Evolutionary conservation across 2,113 vertebrate genomes (phyloP), one percentile per base, ranked within the genome.

Genomic region (Syngnathus floridae): DNA sequence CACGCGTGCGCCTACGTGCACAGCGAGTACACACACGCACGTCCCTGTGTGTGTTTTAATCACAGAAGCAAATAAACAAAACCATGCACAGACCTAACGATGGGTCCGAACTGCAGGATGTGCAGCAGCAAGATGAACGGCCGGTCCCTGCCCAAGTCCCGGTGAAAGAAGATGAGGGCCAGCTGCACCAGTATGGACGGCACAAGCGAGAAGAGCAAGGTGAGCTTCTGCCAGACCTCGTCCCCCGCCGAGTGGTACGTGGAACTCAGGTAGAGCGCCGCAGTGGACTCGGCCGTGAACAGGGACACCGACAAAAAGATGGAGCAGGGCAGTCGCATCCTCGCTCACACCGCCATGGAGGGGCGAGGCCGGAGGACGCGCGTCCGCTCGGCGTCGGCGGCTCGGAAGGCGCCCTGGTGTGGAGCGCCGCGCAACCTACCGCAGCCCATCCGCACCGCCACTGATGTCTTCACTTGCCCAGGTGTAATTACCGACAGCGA

Each of bases 101-200:
- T 70, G 51, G 95, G 95, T 76, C 96, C 96, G 2, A 99, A 91
- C 87, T 97, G 96, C 77, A 99, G 89, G 60, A 98, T 89, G 87
- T 99, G 96, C 83, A 98, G 89, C 73, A 99, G 90, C 82, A 99
- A 91, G 65, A 95, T 83, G 10, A 99, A 92, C 56, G 96, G 96
- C 75, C 93, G 85, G 89, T 99, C 95, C 51, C 92, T 86, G 90
- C 93, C 93, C 62, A 98, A 91, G 87, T 98, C 95, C 78, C 96
- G 92, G 88, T 99, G 96, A 83, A 98, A 90, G 88, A 98, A 96
- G 81, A 93, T 93, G 69, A 99, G 93, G 59, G 93, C 95, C 67
- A 98, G 91, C 92, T 99, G 96, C 78, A 98, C 96, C 36, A 98
- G 88, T 41, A 89, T 90, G 62, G 94, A 98, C 72, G 96, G 93